Percentiles rank a stretch among this genome's conserved stretches.
These are phyloP conservation scores for Anhinga rufa DNA, from an alignment of 2,113 vertebrate species.

Conservation along the genomic window DNA sequence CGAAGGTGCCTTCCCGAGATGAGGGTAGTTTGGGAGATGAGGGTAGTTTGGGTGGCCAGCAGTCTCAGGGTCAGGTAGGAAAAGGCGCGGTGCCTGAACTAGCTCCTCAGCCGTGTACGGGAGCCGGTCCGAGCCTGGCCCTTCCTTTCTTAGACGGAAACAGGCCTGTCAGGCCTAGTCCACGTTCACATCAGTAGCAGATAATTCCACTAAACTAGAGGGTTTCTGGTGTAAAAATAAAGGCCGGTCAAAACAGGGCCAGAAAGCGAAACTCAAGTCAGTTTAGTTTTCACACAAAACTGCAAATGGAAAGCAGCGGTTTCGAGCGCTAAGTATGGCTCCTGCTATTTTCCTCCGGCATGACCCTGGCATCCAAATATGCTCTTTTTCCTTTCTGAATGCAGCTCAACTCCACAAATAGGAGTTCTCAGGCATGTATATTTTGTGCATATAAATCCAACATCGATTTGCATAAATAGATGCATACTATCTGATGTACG, in stretches of 20 bases:
- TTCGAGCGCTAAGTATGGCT: not conserved
- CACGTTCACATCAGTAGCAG: not conserved
- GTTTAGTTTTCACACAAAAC: not conserved
- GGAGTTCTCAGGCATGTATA: not conserved
- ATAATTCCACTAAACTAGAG: not conserved
- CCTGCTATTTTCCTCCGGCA: not conserved
- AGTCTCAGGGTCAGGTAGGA: not conserved
- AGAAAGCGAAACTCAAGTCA: not conserved
- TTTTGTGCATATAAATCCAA: slow-evolving; percentile 27
- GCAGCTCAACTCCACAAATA: not conserved
- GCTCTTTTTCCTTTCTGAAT: not conserved
- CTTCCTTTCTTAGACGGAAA: not conserved
- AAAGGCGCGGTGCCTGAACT: not conserved
- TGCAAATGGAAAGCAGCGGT: not conserved
- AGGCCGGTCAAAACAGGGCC: not conserved
- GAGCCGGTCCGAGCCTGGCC: not conserved
- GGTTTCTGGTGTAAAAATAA: not conserved
- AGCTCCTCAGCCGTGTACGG: accelerated
- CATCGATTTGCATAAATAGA: slow-evolving; percentile 41
- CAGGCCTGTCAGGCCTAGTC: not conserved
- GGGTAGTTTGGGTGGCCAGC: too few species aligned
- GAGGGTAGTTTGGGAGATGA: too few species aligned
- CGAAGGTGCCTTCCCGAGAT: too few species aligned
- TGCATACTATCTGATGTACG: slow-evolving; percentile 40
- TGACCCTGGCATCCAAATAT: not conserved